phyloP scores from a whole-genome alignment of 2,888 invertebrate genomes.

The Luffia ferchaultella region DNA sequence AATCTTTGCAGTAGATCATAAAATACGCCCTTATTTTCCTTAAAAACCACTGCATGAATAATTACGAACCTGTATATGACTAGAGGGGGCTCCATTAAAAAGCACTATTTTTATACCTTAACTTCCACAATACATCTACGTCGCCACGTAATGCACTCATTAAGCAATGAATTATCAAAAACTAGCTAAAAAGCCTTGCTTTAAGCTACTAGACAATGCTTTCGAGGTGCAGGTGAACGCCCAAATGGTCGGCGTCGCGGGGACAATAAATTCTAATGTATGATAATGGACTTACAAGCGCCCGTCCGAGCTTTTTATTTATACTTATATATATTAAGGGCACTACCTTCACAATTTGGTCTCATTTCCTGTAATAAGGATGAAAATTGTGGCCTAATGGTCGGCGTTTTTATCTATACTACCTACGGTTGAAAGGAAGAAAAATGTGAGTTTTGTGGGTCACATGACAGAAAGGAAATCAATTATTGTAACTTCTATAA shows the following conservation, averaged over 20 bases:
- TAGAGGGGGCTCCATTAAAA: background rate
- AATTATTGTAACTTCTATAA: too few species aligned
- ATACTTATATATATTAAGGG: background rate
- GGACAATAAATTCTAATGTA: background rate
- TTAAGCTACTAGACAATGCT: background rate
- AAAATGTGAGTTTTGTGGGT: too few species aligned
- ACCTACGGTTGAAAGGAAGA: too few species aligned
- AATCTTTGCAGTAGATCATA: too few species aligned
- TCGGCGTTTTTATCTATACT: too few species aligned
- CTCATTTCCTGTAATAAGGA: background rate
- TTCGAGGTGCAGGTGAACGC: background rate
- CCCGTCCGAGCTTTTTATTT: background rate
- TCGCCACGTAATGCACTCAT: background rate
- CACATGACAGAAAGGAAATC: too few species aligned
- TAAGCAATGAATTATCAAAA: background rate
- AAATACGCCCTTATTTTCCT: too few species aligned
- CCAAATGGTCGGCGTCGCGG: background rate
- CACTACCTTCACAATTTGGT: background rate
- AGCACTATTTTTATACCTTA: background rate
- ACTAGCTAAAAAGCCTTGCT: background rate
- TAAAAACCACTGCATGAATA: too few species aligned
- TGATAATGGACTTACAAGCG: background rate
- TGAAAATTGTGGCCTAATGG: background rate
- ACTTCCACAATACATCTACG: background rate
- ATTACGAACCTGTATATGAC: too few species aligned